Evolutionary conservation across 2,888 invertebrate genomes (phyloP).

Genomic region (Anaspis maculata): DNA sequence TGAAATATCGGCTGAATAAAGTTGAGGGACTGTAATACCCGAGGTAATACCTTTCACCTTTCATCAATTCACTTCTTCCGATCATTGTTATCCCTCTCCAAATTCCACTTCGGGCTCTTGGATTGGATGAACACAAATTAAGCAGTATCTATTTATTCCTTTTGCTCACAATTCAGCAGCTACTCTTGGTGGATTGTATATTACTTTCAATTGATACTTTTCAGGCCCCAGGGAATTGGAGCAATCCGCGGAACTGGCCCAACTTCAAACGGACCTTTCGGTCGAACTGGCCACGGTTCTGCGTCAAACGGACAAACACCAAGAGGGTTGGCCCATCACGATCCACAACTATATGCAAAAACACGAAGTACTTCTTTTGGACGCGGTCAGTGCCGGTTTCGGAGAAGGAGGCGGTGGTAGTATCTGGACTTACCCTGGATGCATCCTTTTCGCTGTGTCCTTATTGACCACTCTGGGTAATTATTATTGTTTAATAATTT

Average conservation of each 20-base stretch:
- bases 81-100: too few species aligned
- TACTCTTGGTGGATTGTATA: background rate
- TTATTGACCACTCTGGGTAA: conserved; percentile 61
- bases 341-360: conserved; percentile 49
- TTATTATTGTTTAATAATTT: conserved; percentile 11
- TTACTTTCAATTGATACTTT: background rate
- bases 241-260: conserved; percentile 47
- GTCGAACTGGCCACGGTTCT: conserved; percentile 57
- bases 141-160: too few species aligned
- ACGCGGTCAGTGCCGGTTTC: conserved; percentile 48
- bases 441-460: conserved; percentile 59
- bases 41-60: too few species aligned
- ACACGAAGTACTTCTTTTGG: conserved; percentile 51
- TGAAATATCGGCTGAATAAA: too few species aligned
- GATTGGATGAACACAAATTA: too few species aligned
- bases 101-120: too few species aligned
- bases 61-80: too few species aligned
- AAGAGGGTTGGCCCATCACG: conserved; percentile 53
- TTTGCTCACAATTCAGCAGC: too few species aligned
- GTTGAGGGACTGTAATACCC: too few species aligned
- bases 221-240: conserved; percentile 50
- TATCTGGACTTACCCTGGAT: conserved; percentile 62
- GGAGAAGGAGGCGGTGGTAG: conserved; percentile 50
- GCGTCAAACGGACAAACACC: conserved; percentile 46
- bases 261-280: conserved; percentile 53